These are phyloP conservation scores for Chiloscyllium punctatum DNA, from an alignment of 2,797 vertebrate species.

Conservation along the genomic window DNA sequence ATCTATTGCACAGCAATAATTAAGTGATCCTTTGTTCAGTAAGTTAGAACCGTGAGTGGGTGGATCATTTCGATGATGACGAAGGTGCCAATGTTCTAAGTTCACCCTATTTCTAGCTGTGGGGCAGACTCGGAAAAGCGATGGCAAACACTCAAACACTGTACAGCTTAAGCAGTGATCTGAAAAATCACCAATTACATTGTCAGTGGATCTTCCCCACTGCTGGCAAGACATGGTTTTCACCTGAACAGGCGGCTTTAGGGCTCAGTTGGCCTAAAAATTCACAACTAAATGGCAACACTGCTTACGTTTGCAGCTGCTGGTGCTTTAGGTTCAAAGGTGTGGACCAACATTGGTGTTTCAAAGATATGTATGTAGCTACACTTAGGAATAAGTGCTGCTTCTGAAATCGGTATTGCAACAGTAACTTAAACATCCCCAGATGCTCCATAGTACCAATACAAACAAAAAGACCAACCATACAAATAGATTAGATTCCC, in stretches of 20 bases:
- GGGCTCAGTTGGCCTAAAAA: background rate
- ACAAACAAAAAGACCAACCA: too few species aligned
- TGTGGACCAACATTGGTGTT: background rate
- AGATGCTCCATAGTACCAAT: too few species aligned
- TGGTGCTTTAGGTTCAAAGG: background rate
- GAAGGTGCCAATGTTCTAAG: background rate
- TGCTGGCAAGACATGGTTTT: background rate
- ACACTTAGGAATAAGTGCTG: background rate
- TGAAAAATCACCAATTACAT: background rate
- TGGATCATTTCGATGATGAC: background rate
- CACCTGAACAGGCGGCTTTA: background rate
- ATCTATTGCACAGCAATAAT: background rate
- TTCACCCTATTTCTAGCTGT: background rate
- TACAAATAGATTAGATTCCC: too few species aligned
- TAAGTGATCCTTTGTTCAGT: background rate
- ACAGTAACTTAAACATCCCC: too few species aligned
- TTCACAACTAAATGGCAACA: background rate
- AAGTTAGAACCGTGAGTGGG: background rate
- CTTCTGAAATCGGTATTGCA: background rate
- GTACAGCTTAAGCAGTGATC: background rate
- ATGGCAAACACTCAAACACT: background rate
- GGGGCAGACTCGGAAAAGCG: background rate
- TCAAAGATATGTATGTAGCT: background rate
- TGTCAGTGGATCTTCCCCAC: background rate
- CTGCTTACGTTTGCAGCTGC: background rate